These are phyloP conservation scores for Teleogryllus oceanicus DNA, from an alignment of 2,888 invertebrate genomes.

Conservation along the genomic window DNA sequence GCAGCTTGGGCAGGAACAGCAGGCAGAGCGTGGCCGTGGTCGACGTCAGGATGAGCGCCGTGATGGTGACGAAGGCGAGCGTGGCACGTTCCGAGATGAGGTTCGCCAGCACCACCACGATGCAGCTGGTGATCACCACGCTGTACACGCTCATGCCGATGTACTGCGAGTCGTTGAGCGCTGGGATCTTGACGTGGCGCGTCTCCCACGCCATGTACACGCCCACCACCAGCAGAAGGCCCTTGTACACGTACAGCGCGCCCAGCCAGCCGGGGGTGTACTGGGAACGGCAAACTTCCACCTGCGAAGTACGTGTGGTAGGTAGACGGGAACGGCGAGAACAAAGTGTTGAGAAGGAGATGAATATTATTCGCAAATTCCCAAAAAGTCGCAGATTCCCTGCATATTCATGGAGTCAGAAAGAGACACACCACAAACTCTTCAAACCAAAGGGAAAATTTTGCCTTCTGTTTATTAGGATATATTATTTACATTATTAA, in stretches of 20 bases:
- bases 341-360: too few species aligned
- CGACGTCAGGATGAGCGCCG: conserved; percentile 76
- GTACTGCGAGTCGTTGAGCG: conserved; percentile 88
- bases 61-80: conserved; percentile 75
- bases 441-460: too few species aligned
- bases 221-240: conserved; percentile 79
- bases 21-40: conserved; percentile 83
- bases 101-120: conserved; percentile 84
- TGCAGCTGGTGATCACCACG: conserved; percentile 81
- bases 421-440: too few species aligned
- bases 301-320: conserved; percentile 53
- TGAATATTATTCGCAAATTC: too few species aligned
- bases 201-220: conserved; percentile 97
- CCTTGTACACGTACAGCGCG: conserved; percentile 85
- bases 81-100: conserved; percentile 79
- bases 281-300: conserved; percentile 83
- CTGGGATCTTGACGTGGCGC: conserved; percentile 82
- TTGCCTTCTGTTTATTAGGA: too few species aligned
- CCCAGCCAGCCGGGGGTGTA: conserved; percentile 89
- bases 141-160: conserved; percentile 91
- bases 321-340: conserved; percentile 23
- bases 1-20: conserved; percentile 81
- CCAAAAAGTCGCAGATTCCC: neutral
- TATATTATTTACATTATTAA: too few species aligned
- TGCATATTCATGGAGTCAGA: too few species aligned